Percentiles rank a stretch among this genome's conserved stretches.
Conservation (phyloP, 1,140 invertebrate genomes). For the Eueides isabella region DNA sequence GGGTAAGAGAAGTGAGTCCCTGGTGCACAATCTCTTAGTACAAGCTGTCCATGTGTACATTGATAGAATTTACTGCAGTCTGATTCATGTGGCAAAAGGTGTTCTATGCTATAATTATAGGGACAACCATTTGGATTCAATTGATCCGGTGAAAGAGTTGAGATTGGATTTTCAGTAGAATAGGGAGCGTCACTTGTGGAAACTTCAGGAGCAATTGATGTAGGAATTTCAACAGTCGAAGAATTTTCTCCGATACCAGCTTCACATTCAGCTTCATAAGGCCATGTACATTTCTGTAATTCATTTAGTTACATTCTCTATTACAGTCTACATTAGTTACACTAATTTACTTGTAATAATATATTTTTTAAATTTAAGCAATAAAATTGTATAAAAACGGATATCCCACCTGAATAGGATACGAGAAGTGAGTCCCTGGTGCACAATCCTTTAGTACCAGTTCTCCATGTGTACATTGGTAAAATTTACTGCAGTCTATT, state of each 20-base stretch:
- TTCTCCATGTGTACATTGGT: conserved; percentile 33
- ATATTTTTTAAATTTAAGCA: background rate
- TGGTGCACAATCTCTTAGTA: conserved; percentile 10
- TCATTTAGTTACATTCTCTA: too few relatives aligned
- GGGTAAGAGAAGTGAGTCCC: conserved; percentile 38
- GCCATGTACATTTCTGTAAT: too few relatives aligned
- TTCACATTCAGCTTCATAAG: too few relatives aligned
- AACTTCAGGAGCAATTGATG: too few relatives aligned
- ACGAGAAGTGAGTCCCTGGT: conserved; percentile 35
- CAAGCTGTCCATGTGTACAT: conserved; percentile 30
- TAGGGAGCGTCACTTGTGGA: too few relatives aligned
- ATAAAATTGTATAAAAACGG: background rate
- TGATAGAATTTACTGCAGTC: conserved; percentile 42
- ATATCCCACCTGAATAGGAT: conserved; percentile 41
- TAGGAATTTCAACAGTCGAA: too few relatives aligned
- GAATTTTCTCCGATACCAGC: too few relatives aligned
- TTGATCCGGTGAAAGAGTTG: too few relatives aligned
- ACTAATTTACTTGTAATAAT: background rate
- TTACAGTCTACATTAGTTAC: too few relatives aligned
- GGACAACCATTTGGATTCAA: conserved; percentile 38
- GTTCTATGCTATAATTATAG: conserved; percentile 21
- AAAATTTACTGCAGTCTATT: conserved; percentile 39
- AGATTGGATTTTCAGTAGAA: too few relatives aligned
- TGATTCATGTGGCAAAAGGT: conserved; percentile 41
- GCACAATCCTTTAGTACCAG: conserved; percentile 15